phyloP scores from a whole-genome alignment of 2,113 vertebrate species.

The Anoura caudifer region DNA sequence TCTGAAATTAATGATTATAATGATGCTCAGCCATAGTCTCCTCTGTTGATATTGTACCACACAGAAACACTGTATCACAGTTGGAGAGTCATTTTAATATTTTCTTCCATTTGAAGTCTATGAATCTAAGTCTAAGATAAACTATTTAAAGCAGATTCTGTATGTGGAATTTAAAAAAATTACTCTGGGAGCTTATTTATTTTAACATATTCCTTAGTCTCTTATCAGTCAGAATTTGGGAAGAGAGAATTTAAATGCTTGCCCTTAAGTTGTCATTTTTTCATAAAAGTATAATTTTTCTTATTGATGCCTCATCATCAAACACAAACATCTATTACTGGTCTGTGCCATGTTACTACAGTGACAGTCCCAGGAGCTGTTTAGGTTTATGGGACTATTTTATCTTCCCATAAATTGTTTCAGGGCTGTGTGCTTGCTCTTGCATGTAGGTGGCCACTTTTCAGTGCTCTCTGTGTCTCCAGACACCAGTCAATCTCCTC shows the following conservation, averaged over 20 bases:
- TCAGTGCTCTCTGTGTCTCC: neutral
- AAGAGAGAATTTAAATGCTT: slow-evolving; percentile 45
- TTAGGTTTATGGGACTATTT: slow-evolving; percentile 41
- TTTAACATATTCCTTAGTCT: slow-evolving; percentile 15
- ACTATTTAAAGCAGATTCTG: neutral
- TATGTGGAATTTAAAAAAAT: neutral
- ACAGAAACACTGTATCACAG: accelerated
- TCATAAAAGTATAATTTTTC: slow-evolving; percentile 51
- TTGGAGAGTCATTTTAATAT: neutral
- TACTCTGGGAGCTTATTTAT: neutral
- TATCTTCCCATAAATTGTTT: slow-evolving; percentile 52
- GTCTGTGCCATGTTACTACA: slow-evolving; percentile 38
- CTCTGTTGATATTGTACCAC: neutral
- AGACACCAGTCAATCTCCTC: neutral
- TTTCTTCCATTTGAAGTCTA: neutral
- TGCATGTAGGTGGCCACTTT: neutral
- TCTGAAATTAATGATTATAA: neutral
- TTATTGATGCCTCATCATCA: slow-evolving; percentile 24
- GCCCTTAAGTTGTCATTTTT: slow-evolving; percentile 57
- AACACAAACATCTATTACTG: slow-evolving; percentile 55
- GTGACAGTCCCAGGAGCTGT: slow-evolving; percentile 30
- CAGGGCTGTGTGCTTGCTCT: neutral
- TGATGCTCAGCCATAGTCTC: neutral
- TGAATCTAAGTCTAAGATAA: neutral
- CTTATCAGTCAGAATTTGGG: neutral